Evolutionary conservation across 1,140 invertebrate genomes (phyloP).

Genomic region (Heliconius hermathena): DNA sequence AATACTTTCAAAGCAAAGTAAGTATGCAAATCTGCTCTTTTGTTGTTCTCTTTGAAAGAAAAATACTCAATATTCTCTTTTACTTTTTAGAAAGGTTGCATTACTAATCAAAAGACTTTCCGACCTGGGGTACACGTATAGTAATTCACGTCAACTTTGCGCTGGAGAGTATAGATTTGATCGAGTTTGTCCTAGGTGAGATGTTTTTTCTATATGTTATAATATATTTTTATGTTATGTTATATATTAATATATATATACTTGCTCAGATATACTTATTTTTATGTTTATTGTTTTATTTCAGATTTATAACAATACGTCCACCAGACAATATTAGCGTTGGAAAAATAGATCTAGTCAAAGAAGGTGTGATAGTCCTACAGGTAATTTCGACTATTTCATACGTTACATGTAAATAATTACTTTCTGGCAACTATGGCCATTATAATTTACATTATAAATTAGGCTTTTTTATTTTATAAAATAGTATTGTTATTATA

Average conservation of each 20-base stretch:
- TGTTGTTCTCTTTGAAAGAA: not conserved
- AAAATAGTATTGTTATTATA: too few species aligned
- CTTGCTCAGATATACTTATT: not conserved
- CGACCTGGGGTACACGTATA: conserved; percentile 75
- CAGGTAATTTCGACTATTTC: conserved; percentile 73
- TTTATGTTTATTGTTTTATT: conserved; percentile 17
- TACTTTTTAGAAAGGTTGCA: conserved; percentile 72
- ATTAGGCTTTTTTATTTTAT: too few species aligned
- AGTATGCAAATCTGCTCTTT: conserved; percentile 40
- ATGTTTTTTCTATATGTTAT: not conserved
- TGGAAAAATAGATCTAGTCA: conserved; percentile 83
- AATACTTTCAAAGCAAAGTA: conserved; percentile 87
- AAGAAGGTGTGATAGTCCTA: conserved; percentile 83
- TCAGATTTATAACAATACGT: conserved; percentile 84
- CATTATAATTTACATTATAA: not conserved
- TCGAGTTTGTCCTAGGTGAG: conserved; percentile 85
- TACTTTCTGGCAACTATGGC: not conserved
- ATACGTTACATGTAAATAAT: not conserved
- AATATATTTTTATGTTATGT: not conserved
- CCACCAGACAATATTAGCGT: conserved; percentile 82
- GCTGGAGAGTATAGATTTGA: conserved; percentile 85
- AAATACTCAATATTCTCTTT: not conserved
- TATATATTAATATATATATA: too few species aligned
- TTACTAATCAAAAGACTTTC: conserved; percentile 67
- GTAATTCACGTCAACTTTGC: conserved; percentile 73